Conservation (phyloP, 2,113 vertebrate genomes). For the Xenopus laevis region DNA sequence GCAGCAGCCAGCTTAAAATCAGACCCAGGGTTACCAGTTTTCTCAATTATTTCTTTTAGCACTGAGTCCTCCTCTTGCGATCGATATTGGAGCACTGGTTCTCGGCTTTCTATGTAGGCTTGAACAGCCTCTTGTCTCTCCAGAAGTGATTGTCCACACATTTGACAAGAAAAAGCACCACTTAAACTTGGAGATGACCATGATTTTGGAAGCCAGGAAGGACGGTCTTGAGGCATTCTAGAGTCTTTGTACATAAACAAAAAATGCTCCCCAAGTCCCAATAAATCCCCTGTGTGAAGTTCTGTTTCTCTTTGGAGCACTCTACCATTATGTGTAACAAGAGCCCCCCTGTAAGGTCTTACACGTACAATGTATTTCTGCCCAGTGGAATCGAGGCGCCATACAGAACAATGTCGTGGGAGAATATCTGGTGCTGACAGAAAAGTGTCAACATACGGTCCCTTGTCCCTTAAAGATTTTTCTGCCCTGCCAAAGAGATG, state of each 20-base stretch:
- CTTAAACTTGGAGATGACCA: constrained; percentile 51
- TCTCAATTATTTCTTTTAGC: constrained; percentile 80
- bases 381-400: constrained; percentile 47
- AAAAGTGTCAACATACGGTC: constrained; percentile 80
- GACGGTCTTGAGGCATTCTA: constrained; percentile 58
- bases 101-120: constrained; percentile 76
- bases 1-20: constrained; percentile 75
- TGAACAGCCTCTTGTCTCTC: constrained; percentile 80
- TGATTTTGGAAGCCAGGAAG: constrained; percentile 55
- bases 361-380: constrained; percentile 54
- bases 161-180: constrained; percentile 59
- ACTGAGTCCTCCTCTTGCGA: constrained; percentile 76
- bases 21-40: constrained; percentile 69
- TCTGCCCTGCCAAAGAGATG: constrained; percentile 83
- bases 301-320: constrained; percentile 76
- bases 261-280: constrained; percentile 83
- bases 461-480: constrained; percentile 64
- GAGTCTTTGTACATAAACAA: constrained; percentile 89
- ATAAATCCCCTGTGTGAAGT: constrained; percentile 79
- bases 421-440: constrained; percentile 83
- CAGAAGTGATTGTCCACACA: constrained; percentile 64
- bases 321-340: constrained; percentile 81
- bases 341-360: constrained; percentile 79
- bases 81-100: constrained; percentile 76
- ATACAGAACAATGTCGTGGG: constrained; percentile 76